phyloP scores from a whole-genome alignment of 1,140 invertebrate genomes.

The Drosophila carrolli region DNA sequence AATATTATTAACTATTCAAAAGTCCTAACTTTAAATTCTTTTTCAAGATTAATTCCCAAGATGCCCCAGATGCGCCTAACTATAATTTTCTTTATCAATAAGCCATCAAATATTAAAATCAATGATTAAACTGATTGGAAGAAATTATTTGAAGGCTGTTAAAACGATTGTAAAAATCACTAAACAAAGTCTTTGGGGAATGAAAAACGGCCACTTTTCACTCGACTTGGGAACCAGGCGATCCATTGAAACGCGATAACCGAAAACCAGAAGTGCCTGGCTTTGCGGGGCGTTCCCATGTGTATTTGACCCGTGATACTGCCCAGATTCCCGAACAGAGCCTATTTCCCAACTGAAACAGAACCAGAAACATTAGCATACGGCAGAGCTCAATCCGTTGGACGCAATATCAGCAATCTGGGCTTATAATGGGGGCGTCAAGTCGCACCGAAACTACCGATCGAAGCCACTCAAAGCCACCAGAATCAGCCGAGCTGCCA shows the following conservation, averaged over 20 bases:
- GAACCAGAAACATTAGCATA: not conserved
- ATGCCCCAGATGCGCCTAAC: too few relatives aligned
- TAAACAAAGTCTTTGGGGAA: not conserved
- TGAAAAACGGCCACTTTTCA: not conserved
- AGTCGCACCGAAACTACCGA: slow-evolving; percentile 45
- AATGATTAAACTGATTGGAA: not conserved
- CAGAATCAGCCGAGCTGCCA: slow-evolving; percentile 10
- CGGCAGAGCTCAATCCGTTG: slow-evolving; percentile 4
- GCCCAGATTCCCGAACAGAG: slow-evolving; percentile 8
- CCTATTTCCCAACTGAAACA: not conserved
- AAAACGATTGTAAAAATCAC: not conserved
- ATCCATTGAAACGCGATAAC: slow-evolving; percentile 16
- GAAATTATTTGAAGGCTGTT: not conserved
- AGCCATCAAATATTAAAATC: too few relatives aligned
- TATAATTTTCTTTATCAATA: too few relatives aligned
- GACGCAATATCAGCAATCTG: slow-evolving; percentile 34
- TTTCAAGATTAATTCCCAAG: too few relatives aligned
- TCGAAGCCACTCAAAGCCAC: slow-evolving; percentile 28
- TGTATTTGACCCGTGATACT: slow-evolving; percentile 27
- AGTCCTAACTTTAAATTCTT: too few relatives aligned
- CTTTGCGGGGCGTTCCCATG: slow-evolving; percentile 31
- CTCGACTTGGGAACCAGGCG: not conserved
- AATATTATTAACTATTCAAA: too few relatives aligned
- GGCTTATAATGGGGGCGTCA: slow-evolving; percentile 47
- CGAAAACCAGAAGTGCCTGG: slow-evolving; percentile 30